These are phyloP conservation scores for Diadema setosum DNA, from an alignment of 35 echinoderm and acorn worm species.

Conservation along the genomic window DNA sequence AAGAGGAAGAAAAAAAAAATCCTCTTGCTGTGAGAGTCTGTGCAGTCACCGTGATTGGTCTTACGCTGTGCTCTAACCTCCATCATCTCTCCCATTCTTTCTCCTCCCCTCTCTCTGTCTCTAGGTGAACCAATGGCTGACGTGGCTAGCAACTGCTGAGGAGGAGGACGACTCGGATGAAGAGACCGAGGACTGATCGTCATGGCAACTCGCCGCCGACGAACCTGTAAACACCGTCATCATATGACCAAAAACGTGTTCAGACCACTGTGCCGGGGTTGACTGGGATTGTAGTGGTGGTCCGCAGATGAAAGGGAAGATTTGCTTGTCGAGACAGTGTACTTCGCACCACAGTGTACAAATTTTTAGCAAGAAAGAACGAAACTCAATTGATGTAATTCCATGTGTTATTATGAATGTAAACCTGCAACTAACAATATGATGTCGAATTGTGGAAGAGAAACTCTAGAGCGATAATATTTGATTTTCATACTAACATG, in stretches of 20 bases:
- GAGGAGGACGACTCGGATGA: conserved; percentile 90
- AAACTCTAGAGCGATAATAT: too few species aligned
- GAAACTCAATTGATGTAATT: too few species aligned
- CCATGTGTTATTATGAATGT: too few species aligned
- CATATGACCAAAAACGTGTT: background rate
- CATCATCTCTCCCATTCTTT: conserved; percentile 86
- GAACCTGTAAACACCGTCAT: background rate
- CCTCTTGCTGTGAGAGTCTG: too few species aligned
- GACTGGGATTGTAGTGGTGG: background rate
- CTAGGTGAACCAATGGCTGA: conserved; percentile 98
- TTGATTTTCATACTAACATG: too few species aligned
- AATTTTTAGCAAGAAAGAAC: too few species aligned
- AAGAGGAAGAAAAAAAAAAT: too few species aligned
- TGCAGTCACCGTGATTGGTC: too few species aligned
- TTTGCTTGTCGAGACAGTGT: background rate
- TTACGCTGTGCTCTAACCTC: too few species aligned
- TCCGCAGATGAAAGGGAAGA: background rate
- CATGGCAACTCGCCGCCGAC: background rate
- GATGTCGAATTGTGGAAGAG: too few species aligned
- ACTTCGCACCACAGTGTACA: background rate
- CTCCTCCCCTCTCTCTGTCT: background rate
- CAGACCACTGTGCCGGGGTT: background rate
- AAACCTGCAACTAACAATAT: too few species aligned
- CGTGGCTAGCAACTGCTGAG: conserved; percentile 96
- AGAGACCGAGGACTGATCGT: conserved; percentile 62